Conservation (phyloP, 2,113 vertebrate genomes). For the Oophaga pumilio region DNA sequence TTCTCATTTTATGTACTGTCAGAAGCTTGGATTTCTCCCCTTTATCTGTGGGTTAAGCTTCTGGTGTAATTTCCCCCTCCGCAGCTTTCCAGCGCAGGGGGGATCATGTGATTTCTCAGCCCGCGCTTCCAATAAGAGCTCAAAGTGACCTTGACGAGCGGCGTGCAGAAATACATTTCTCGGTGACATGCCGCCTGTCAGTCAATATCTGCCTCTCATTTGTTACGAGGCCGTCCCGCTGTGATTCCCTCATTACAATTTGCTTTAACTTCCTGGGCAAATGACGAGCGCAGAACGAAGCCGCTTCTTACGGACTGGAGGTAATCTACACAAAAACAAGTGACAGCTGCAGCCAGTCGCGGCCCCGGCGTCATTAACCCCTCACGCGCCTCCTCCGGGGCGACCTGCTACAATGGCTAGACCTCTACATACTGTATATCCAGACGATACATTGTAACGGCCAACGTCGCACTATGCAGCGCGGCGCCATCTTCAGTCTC, state of each 20-base stretch:
- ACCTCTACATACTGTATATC: background rate
- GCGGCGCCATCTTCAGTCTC: no score
- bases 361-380: slow-evolving; percentile 54
- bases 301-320: slow-evolving; percentile 67
- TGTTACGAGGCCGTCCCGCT: slow-evolving; percentile 70
- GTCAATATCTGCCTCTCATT: slow-evolving; percentile 71
- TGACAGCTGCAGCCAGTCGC: slow-evolving; percentile 70
- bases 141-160: slow-evolving; percentile 69
- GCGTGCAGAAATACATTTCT: slow-evolving; percentile 71
- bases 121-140: slow-evolving; percentile 60
- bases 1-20: background rate
- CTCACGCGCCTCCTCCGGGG: background rate
- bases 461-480: no score
- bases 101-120: slow-evolving; percentile 54
- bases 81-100: slow-evolving; percentile 53
- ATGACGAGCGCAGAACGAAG: slow-evolving; percentile 76
- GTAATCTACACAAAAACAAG: slow-evolving; percentile 71
- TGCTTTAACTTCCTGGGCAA: slow-evolving; percentile 76
- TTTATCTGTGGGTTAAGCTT: background rate
- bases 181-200: slow-evolving; percentile 67
- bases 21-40: background rate
- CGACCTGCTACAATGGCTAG: background rate
- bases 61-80: slow-evolving; percentile 15
- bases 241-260: slow-evolving; percentile 71
- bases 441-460: no score